These are phyloP conservation scores for Pygoscelis adeliae DNA, from an alignment of 2,113 vertebrate genomes.

Conservation along the genomic window DNA sequence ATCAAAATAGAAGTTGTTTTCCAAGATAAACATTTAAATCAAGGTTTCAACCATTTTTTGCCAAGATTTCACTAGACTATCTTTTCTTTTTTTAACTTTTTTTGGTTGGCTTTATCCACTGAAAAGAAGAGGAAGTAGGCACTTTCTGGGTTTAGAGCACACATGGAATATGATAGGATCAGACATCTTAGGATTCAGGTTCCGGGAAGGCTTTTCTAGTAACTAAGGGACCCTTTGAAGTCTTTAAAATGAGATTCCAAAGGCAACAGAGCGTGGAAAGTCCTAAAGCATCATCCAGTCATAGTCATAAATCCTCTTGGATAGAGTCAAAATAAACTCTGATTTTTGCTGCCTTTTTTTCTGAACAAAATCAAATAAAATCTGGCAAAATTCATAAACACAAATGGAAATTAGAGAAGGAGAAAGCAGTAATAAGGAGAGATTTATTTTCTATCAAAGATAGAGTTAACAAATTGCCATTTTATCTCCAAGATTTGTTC, in stretches of 20 bases:
- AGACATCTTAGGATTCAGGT: constrained; percentile 56
- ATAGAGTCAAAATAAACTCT: constrained; percentile 1
- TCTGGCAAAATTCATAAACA: background rate
- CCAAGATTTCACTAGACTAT: background rate
- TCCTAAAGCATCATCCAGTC: constrained; percentile 50
- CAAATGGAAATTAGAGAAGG: background rate
- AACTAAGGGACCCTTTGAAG: constrained; percentile 57
- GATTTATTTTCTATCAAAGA: background rate
- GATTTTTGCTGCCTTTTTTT: background rate
- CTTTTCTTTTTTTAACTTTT: background rate
- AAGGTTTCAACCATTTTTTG: background rate
- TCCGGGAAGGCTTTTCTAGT: constrained; percentile 48
- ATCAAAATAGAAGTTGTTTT: background rate
- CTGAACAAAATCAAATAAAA: background rate
- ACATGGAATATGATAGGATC: constrained; percentile 51
- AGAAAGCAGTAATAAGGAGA: background rate
- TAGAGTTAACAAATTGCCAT: background rate
- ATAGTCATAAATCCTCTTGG: constrained; percentile 33
- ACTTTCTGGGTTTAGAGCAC: constrained; percentile 35
- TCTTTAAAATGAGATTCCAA: constrained; percentile 61
- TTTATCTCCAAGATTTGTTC: background rate
- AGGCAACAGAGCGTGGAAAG: constrained; percentile 61
- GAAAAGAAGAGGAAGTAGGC: background rate
- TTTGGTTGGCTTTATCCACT: background rate
- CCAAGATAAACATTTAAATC: background rate